Percentiles rank a stretch among this genome's conserved stretches.
phyloP scores from a whole-genome alignment of 2,888 invertebrate species.

The Acronicta psi region DNA sequence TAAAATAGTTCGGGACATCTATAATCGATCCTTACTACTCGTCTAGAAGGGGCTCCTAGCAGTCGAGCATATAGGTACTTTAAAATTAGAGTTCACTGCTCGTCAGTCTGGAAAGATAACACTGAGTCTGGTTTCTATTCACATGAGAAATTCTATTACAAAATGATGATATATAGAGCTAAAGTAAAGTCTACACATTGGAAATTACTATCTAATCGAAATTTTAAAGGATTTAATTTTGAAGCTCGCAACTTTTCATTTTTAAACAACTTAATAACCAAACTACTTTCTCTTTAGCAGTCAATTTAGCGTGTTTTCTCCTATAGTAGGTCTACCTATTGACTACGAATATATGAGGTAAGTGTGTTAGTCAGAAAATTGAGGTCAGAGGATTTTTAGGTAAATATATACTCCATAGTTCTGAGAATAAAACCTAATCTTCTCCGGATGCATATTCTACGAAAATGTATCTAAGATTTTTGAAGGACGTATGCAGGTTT shows the following conservation, averaged over 20 bases:
- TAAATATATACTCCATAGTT: slow-evolving; percentile 25
- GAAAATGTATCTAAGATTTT: slow-evolving; percentile 3
- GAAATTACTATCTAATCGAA: too few species aligned
- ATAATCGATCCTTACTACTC: too few species aligned
- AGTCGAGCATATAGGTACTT: background rate
- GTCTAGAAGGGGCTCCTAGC: background rate
- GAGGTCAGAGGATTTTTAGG: slow-evolving; percentile 21
- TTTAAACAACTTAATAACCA: slow-evolving; percentile 35
- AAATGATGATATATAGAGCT: too few species aligned
- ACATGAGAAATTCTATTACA: slow-evolving; percentile 2
- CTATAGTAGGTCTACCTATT: background rate
- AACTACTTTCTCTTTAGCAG: slow-evolving; percentile 27
- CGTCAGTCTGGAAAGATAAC: slow-evolving; percentile 27
- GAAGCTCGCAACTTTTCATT: slow-evolving; percentile 7
- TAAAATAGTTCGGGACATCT: too few species aligned
- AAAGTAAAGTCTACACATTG: too few species aligned
- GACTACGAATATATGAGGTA: slow-evolving; percentile 14
- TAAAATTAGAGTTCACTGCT: slow-evolving; percentile 22
- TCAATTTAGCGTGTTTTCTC: slow-evolving; percentile 17
- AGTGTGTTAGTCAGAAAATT: slow-evolving; percentile 18
- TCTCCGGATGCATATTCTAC: background rate
- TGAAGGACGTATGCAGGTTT: too few species aligned
- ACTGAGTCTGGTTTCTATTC: slow-evolving; percentile 4
- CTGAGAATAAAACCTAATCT: slow-evolving; percentile 12
- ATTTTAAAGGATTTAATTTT: too few species aligned